phyloP scores from a whole-genome alignment of 2,888 invertebrate species.

The Microplitis deprimator region DNA sequence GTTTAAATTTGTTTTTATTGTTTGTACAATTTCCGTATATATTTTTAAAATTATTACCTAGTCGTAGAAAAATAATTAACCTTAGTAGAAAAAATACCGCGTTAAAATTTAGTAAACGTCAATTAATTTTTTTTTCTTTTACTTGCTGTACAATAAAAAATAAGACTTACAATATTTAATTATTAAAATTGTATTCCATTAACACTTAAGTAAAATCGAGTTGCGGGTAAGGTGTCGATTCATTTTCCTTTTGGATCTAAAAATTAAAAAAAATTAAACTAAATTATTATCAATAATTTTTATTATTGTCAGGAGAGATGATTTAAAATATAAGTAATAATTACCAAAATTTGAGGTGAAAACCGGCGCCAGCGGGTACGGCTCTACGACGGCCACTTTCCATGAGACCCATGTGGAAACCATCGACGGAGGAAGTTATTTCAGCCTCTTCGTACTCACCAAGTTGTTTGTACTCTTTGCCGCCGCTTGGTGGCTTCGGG shows the following conservation, averaged over 20 bases:
- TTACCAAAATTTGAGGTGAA: conserved; percentile 82
- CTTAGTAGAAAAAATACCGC: not conserved
- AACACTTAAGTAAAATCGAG: too few relatives aligned
- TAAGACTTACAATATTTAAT: too few relatives aligned
- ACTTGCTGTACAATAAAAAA: too few relatives aligned
- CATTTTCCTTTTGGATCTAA: not conserved
- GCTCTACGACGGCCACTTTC: conserved; percentile 60
- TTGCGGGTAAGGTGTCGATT: too few relatives aligned
- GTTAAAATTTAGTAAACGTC: not conserved
- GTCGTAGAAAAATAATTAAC: not conserved
- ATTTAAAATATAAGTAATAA: not conserved
- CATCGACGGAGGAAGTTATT: conserved; percentile 69
- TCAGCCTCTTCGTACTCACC: conserved; percentile 77
- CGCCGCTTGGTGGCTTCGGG: conserved; percentile 96
- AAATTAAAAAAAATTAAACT: not conserved
- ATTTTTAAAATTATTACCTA: not conserved
- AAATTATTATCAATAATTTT: not conserved
- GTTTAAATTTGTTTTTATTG: not conserved
- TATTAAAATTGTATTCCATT: too few relatives aligned
- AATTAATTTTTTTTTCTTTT: not conserved
- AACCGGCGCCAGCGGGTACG: conserved; percentile 73
- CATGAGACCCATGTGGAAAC: conserved; percentile 77
- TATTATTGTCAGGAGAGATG: not conserved
- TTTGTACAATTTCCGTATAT: not conserved
- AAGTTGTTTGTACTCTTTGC: conserved; percentile 91